phyloP scores from a whole-genome alignment of 2,797 vertebrate species.

The Lagocephalus sceleratus region DNA sequence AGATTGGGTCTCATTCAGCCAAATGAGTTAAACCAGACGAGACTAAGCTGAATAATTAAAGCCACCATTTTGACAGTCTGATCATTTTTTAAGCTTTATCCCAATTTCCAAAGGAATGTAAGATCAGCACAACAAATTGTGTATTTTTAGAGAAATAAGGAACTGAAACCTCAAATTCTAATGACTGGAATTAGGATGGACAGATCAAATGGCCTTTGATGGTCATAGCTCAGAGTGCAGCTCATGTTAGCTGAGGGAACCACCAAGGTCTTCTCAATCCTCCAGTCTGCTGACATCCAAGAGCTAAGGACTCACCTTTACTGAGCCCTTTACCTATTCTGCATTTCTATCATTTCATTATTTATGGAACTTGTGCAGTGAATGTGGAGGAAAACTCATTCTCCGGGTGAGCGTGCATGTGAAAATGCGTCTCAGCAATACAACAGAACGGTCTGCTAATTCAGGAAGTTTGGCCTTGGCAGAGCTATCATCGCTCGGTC shows the following conservation, averaged over 20 bases:
- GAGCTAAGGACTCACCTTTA: constrained; percentile 61
- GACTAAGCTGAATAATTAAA: constrained; percentile 31
- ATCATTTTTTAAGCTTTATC: constrained; percentile 1
- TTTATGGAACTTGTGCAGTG: constrained; percentile 8
- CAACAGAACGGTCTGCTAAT: constrained; percentile 9
- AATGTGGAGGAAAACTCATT: constrained; percentile 3
- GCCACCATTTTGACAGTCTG: constrained; percentile 1
- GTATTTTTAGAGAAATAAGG: not conserved
- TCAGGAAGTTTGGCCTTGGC: constrained; percentile 13
- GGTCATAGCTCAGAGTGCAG: constrained; percentile 57
- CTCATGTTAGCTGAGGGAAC: constrained; percentile 60
- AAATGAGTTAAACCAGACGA: constrained; percentile 38
- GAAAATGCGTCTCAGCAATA: constrained; percentile 15
- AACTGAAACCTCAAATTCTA: no score
- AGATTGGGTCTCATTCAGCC: constrained; percentile 14
- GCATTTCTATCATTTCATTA: constrained; percentile 9
- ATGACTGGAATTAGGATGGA: no score
- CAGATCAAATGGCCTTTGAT: constrained; percentile 58
- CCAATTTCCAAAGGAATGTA: constrained; percentile 6
- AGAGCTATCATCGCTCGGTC: constrained; percentile 6
- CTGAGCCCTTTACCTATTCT: constrained; percentile 43
- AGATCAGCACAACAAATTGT: not conserved
- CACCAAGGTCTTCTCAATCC: constrained; percentile 61
- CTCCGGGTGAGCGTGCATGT: not conserved
- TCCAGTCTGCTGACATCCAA: constrained; percentile 47